phyloP scores from a whole-genome alignment of 2,113 vertebrate species.

The Dasyurus viverrinus region DNA sequence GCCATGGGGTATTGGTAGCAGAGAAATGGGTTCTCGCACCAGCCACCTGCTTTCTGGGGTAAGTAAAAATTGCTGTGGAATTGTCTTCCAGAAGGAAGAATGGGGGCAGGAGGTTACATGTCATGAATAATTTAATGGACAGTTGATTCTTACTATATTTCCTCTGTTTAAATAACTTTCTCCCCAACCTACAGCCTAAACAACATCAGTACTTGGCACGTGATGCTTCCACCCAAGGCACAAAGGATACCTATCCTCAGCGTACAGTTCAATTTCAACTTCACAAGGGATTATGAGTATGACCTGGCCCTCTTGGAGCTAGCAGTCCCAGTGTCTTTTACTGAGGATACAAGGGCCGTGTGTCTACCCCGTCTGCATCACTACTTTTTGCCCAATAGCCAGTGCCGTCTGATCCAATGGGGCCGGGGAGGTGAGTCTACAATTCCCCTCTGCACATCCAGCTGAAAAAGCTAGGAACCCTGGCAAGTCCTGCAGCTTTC shows the following conservation, averaged over 20 bases:
- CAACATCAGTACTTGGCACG: constrained; percentile 35
- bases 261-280: constrained; percentile 61
- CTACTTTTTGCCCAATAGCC: constrained; percentile 73
- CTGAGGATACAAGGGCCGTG: constrained; percentile 49
- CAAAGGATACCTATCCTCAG: constrained; percentile 41
- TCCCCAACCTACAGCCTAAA: background rate
- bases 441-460: background rate
- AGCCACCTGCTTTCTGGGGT: constrained; percentile 75
- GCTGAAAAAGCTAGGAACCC: background rate
- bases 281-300: constrained; percentile 52
- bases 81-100: no score
- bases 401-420: constrained; percentile 73
- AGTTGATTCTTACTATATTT: background rate
- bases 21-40: constrained; percentile 76
- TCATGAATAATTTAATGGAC: background rate
- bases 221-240: constrained; percentile 54
- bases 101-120: background rate
- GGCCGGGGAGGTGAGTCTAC: constrained; percentile 68
- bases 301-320: constrained; percentile 72
- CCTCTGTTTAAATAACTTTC: background rate
- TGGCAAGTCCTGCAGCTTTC: background rate
- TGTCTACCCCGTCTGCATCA: constrained; percentile 62
- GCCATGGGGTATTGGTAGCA: constrained; percentile 72
- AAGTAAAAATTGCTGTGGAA: constrained; percentile 36
- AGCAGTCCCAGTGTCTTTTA: constrained; percentile 63